Percentiles rank a stretch among this genome's conserved stretches.
Evolutionary conservation across 2,113 vertebrate species (phyloP).

Genomic region (Orcinus orca): DNA sequence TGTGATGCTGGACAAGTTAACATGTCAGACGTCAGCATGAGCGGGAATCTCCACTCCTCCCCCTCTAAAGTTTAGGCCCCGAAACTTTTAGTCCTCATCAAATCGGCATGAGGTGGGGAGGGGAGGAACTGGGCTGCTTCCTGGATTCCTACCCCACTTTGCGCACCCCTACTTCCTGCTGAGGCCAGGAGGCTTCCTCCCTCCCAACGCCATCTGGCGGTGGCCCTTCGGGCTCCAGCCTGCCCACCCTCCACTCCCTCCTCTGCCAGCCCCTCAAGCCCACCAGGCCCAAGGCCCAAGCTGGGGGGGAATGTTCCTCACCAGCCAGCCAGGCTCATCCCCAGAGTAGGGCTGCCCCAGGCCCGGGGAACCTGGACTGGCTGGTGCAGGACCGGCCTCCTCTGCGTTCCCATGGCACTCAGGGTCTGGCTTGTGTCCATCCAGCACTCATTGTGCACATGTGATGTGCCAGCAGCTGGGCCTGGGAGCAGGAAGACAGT

Average conservation of each 20-base stretch:
- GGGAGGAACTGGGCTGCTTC: neutral
- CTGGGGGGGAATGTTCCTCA: neutral
- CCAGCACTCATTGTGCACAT: neutral
- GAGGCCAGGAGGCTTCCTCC: neutral
- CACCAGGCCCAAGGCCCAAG: neutral
- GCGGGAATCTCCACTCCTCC: neutral
- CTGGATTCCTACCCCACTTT: neutral
- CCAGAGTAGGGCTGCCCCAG: neutral
- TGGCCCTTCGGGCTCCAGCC: neutral
- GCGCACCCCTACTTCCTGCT: neutral
- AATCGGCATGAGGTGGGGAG: neutral
- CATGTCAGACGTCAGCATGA: neutral
- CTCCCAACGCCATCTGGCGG: neutral
- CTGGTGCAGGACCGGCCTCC: neutral
- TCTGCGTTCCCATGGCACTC: rapidly evolving
- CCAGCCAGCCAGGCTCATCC: neutral
- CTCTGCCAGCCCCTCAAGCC: neutral
- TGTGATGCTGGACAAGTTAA: neutral
- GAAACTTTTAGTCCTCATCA: neutral
- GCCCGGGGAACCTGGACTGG: neutral
- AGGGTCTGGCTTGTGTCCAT: neutral
- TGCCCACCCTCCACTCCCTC: neutral
- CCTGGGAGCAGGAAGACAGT: neutral
- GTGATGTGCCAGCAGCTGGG: neutral
- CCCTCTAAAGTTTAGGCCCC: neutral